These are phyloP conservation scores for Motacilla tschutschensis DNA, from an alignment of 2,113 vertebrate species.

Conservation along the genomic window DNA sequence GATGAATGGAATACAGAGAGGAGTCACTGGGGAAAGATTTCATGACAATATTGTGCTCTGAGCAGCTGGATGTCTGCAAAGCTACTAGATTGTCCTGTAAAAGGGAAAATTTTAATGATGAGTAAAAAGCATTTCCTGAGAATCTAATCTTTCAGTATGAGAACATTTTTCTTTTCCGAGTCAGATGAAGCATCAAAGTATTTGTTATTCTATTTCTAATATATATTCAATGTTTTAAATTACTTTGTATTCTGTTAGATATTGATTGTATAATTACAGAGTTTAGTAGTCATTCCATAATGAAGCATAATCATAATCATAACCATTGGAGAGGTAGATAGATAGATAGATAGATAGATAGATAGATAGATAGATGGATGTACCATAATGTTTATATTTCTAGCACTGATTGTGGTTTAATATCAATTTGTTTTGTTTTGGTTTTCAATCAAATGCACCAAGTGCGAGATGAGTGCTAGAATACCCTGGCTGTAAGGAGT, in stretches of 20 bases:
- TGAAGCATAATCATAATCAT: neutral
- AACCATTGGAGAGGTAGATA: neutral
- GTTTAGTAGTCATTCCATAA: neutral
- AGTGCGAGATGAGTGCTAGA: neutral
- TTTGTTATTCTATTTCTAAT: neutral
- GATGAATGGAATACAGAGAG: neutral
- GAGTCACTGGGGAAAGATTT: neutral
- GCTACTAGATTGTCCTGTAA: neutral
- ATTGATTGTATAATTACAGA: neutral
- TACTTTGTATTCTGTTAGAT: neutral
- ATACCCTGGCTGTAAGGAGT: fast-evolving
- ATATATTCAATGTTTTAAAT: neutral
- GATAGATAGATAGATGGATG: neutral
- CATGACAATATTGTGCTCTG: neutral
- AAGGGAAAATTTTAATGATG: neutral
- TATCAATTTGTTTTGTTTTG: neutral
- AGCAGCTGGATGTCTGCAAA: neutral
- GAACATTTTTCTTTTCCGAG: neutral
- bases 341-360: neutral
- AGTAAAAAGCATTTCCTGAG: neutral
- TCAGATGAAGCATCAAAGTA: neutral
- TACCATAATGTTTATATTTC: neutral
- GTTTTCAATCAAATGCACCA: neutral
- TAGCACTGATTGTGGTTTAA: neutral
- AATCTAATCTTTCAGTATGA: neutral